Evolutionary conservation across 2,113 vertebrate species (phyloP), one percentile per base, ranked within the genome.

Genomic region (Telmatochromis sp.): DNA sequence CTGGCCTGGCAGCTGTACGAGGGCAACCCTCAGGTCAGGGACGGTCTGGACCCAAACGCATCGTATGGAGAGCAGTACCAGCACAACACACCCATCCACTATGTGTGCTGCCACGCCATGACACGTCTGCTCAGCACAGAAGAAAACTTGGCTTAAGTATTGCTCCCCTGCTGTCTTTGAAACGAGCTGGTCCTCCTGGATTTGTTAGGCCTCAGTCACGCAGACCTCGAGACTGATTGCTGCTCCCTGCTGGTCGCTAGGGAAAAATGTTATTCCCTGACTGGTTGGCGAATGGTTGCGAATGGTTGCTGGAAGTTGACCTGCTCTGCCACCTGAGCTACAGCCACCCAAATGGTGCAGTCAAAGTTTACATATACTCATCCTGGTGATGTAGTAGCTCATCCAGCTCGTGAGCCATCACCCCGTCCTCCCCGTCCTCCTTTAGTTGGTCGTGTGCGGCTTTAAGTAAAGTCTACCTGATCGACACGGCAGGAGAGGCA

Each of bases 61-160:
- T 99, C 98, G 9, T 99, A 99, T 31, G 99, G 99, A 89, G 99
- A 99, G 91, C 98, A 98, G 4, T 99, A 99, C 94, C 98, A 99
- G 96, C 98, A 99, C 95, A 99, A 99, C 92, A 99, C 99, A 82
- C 96, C 99, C 0, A 97, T 99, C 88, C 99, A 99, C 95, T 99
- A 99, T 49, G 98, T 98, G 93, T 97, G 98, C 87, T 97, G 98
- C 90, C 98, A 99, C 87, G 98, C 98, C 91, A 99, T 99, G 99
- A 98, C 97, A 21, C 97, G 98, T 84, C 97, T 99, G 89, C 96
- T 99, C 94, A 26, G 26, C 26, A 28, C 26, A 28, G 26, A 28
- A 28, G 26, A 28, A 28, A 28, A 28, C 26, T 28, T 28, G 26
- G 26, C 26, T 28, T 28, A 28, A 28, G 26, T 28, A 28, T 28